These are phyloP conservation scores for Pseudomyrmex pallidus DNA, from an alignment of 1,140 invertebrate species.

Conservation along the genomic window DNA sequence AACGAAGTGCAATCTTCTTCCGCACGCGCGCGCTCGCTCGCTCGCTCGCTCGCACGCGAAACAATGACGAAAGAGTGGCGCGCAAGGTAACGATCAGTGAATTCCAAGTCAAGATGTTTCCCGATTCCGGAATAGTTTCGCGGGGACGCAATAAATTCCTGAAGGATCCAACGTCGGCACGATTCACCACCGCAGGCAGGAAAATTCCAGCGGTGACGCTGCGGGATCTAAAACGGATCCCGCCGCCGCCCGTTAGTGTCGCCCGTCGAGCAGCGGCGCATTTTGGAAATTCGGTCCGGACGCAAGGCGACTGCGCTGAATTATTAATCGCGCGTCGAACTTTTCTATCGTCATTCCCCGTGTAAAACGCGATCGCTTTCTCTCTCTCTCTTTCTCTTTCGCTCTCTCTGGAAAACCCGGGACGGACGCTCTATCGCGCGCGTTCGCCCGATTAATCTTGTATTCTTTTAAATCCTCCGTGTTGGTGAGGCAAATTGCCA, in stretches of 20 bases:
- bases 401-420: constrained; percentile 27
- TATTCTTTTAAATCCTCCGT: constrained; percentile 44
- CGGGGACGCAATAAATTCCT: constrained; percentile 53
- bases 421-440: not conserved
- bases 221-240: constrained; percentile 53
- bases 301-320: constrained; percentile 22
- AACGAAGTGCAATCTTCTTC: constrained; percentile 36
- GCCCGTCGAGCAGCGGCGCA: constrained; percentile 15
- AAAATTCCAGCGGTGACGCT: constrained; percentile 57
- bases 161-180: constrained; percentile 49
- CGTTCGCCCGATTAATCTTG: constrained; percentile 35
- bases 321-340: constrained; percentile 57
- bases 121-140: constrained; percentile 59
- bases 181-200: constrained; percentile 44
- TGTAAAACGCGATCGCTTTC: constrained; percentile 24
- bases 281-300: constrained; percentile 53
- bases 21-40: not conserved
- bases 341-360: constrained; percentile 45
- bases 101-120: constrained; percentile 60
- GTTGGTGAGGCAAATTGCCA: constrained; percentile 49
- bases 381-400: no score
- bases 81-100: constrained; percentile 50
- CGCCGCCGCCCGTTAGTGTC: not conserved
- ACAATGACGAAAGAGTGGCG: constrained; percentile 56
- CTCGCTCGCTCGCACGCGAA: constrained; percentile 19